Base-by-base conservation (phyloP, 2,797 vertebrate species). In the Dicrostonyx torquatus region DNA sequence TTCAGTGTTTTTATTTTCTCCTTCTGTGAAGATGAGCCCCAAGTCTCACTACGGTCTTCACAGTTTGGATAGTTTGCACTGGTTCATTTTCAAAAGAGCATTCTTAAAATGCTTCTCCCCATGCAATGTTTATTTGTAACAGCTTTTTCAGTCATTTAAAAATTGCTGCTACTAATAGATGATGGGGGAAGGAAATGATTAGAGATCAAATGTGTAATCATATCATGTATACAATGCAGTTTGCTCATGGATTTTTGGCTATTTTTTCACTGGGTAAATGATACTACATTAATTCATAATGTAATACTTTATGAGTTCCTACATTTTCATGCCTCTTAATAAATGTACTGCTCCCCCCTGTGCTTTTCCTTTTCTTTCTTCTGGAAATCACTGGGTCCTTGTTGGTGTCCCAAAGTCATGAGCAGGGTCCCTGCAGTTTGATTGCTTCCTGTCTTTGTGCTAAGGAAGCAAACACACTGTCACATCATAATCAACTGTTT, bases 251-350 rank as follows among this genome's bases (percentile, higher is more conserved):
- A 76, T 97, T 96, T 91, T 90, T 82, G 94, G 76, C 83, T 94
- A 96, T 97, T 96, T 95, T 48, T 96, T 96, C 89, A 87, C 95
- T 93, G 94, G 85, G 87, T 97, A 90, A 87, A 87, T 96, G 94
- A 89, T 95, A 83, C 15, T 94, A 62, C 97, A 89, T 97, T 97
- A 97, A 94, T 97, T 97, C 96, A 97, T 96, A 97, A 97, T 75
- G 70, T 87, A 58, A 58, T 24, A 34, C 34, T 60, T 60, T 87
- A 87, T 26, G 0, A 53, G 43, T 98, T 96, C 97, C 94, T 96
- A 95, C 87, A 40, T 97, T 97, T 96, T 97, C 93, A 90, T 94
- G 95, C 91, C 90, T 97, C 89, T 93, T 97, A 98, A 98, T 98
- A 98, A 98, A 98, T 55, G 84, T 73, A 62, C 79, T 79, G 83